These are phyloP conservation scores for Drosophila pseudoobscura DNA, from an alignment of 1,140 invertebrate species.

Conservation along the genomic window DNA sequence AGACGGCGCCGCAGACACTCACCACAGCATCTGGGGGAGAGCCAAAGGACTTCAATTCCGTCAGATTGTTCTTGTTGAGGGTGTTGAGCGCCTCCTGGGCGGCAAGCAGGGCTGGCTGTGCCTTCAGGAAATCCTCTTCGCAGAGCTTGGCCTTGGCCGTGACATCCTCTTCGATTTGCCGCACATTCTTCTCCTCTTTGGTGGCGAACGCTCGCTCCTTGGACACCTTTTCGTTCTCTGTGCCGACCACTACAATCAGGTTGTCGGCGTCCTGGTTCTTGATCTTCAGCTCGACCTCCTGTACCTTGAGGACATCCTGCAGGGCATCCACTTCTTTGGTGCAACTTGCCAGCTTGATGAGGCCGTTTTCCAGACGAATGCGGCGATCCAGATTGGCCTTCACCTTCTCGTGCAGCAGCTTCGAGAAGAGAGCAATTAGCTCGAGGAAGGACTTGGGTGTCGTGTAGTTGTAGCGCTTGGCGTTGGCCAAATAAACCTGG, in stretches of 20 bases:
- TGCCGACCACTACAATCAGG: constrained; percentile 94
- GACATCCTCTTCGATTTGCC: constrained; percentile 94
- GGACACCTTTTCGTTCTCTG: constrained; percentile 95
- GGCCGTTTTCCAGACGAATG: constrained; percentile 92
- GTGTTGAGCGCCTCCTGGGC: constrained; percentile 96
- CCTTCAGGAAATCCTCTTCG: constrained; percentile 94
- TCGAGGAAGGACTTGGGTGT: constrained; percentile 98
- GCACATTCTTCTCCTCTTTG: constrained; percentile 95
- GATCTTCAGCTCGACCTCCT: constrained; percentile 93
- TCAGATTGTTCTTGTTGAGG: constrained; percentile 96
- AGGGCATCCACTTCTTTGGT: constrained; percentile 89
- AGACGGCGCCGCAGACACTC: constrained; percentile 93
- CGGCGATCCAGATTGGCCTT: constrained; percentile 91
- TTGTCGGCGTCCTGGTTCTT: constrained; percentile 96
- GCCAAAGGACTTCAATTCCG: constrained; percentile 97
- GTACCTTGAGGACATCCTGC: constrained; percentile 90
- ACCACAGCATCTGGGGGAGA: constrained; percentile 92
- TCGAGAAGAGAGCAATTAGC: constrained; percentile 94
- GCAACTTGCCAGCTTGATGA: constrained; percentile 93
- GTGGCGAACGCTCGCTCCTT: constrained; percentile 92
- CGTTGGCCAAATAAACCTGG: constrained; percentile 91
- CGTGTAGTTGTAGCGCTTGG: constrained; percentile 97
- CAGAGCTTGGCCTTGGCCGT: constrained; percentile 93
- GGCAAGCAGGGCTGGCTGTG: constrained; percentile 94
- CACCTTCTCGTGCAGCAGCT: constrained; percentile 91